Conservation (phyloP, 2,113 vertebrate genomes). For the Rousettus leschenaultii region DNA sequence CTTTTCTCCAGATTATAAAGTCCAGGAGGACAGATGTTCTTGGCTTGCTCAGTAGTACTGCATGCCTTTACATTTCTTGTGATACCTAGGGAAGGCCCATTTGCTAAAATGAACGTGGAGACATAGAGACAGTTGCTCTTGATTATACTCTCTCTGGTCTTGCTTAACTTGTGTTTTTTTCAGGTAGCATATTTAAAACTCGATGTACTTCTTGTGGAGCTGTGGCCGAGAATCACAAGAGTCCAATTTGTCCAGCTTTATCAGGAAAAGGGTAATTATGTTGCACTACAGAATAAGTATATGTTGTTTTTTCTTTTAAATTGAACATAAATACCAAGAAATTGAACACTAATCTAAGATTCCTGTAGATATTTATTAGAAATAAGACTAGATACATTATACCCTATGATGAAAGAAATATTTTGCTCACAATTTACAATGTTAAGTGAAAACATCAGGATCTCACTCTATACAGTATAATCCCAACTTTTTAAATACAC, state of each 20-base stretch:
- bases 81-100: background rate
- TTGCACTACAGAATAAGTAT: background rate
- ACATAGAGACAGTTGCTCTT: background rate
- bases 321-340: background rate
- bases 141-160: background rate
- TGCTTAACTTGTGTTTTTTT: conserved; percentile 59
- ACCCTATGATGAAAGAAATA: background rate
- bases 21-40: background rate
- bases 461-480: background rate
- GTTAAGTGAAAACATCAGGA: background rate
- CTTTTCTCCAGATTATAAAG: too few species aligned
- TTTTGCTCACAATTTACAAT: background rate
- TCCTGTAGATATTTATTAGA: background rate
- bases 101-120: background rate
- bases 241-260: conserved; percentile 91
- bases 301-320: background rate
- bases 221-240: conserved; percentile 88
- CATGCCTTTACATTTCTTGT: background rate
- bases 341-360: background rate
- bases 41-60: background rate
- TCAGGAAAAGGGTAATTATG: conserved; percentile 90
- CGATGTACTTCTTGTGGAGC: conserved; percentile 92
- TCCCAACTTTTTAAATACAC: background rate
- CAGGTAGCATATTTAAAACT: conserved; percentile 96
- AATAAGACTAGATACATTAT: background rate